Base-by-base conservation (phyloP, 1,140 invertebrate genomes). In the Oncopodura yosiiana region DNA sequence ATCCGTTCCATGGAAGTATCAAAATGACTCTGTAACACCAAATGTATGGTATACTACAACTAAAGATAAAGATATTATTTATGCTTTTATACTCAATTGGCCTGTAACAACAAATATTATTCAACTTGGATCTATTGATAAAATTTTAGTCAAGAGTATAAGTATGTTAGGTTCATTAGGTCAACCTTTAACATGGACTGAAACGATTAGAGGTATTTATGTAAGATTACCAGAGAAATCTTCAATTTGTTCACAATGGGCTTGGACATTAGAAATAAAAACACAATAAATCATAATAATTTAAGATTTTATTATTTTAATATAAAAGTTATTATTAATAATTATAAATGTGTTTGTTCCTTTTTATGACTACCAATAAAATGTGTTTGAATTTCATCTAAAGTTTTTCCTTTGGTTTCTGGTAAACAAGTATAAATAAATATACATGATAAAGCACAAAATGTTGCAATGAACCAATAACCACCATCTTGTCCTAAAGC, bases 1-100 rank as follows among this genome's bases (percentile, higher is more conserved):
- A 3, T 69, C 71, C 0, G 65, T 64, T 45, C 71, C 75, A 2
- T 74, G 66, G 64, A 69, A 58, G 56, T 53, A 66, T 57, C 76
- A 75, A 60, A 77, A 78, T 61, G 76, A 78, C 59, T 74, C 74
- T 3, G 6, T 69, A 0, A 73, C 75, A 2, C 46, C 61, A 8
- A 65, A 66, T 39, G 68, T 78, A n/a, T 66, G 65, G 65, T 66
- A 60, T 34, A 56, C 51, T 0, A 19, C 54, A 3, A 51, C 16
- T 6, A 14, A 19, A 14, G 2, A 5, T 9, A 19, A 27, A 5
- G 41, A 27, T 11, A 45, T 41, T 30, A 46, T 56, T 14, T 56
- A 56, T 34, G 53, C 53, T 21, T 24, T 56, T n/a, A 8, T 43
- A 12, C 44, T 49, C 4, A 49, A 49, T 11, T 56, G 46, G 53